These are phyloP conservation scores for Calliopum simillimum DNA, from an alignment of 2,888 invertebrate species.

Conservation along the genomic window DNA sequence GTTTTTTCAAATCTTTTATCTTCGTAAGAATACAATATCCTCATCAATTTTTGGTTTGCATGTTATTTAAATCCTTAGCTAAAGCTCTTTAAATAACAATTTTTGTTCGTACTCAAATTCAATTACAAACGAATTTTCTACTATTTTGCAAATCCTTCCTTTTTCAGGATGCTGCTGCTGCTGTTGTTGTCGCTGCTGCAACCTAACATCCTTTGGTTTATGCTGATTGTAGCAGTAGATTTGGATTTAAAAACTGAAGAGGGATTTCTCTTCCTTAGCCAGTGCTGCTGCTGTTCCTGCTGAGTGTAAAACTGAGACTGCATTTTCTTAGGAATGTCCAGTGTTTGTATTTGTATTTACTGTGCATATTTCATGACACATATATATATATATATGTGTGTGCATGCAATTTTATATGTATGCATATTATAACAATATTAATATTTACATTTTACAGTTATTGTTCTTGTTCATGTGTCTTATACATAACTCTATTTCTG, in stretches of 20 bases:
- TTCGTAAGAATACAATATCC: too few species aligned
- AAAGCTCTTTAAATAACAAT: slow-evolving; percentile 52
- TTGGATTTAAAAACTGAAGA: background rate
- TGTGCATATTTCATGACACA: too few species aligned
- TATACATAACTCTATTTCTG: background rate
- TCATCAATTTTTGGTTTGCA: background rate
- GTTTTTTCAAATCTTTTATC: too few species aligned
- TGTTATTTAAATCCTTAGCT: slow-evolving; percentile 19
- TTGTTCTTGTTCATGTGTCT: slow-evolving; percentile 47
- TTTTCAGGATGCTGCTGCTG: background rate
- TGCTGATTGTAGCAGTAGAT: background rate
- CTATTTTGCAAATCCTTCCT: slow-evolving; percentile 9
- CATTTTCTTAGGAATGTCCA: background rate
- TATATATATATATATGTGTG: background rate
- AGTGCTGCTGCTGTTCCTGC: background rate
- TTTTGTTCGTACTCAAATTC: slow-evolving; percentile 57
- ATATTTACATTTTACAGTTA: slow-evolving; percentile 59
- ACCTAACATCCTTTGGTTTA: slow-evolving; percentile 4
- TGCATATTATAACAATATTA: slow-evolving; percentile 61
- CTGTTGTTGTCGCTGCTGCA: slow-evolving; percentile 11
- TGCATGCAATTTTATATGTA: slow-evolving; percentile 17
- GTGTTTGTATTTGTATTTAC: too few species aligned
- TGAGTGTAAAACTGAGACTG: background rate
- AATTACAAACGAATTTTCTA: slow-evolving; percentile 52
- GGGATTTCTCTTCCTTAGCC: background rate